phyloP scores from a whole-genome alignment of 1,140 invertebrate genomes.

The Brachionus angularis region DNA sequence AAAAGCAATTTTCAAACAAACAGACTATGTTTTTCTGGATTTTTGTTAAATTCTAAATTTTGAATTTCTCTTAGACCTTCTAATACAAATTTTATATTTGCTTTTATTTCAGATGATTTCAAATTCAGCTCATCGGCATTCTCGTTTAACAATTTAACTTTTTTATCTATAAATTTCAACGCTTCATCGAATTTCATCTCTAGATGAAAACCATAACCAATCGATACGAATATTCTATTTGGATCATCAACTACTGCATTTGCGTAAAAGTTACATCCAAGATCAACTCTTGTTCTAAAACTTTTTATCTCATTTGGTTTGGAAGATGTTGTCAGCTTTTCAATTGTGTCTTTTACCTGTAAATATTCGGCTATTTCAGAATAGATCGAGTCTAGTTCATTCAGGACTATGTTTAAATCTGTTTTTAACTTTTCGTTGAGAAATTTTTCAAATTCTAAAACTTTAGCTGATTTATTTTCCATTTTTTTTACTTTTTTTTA shows the following conservation, averaged over 20 bases:
- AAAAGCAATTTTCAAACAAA: background rate
- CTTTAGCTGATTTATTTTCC: conserved; percentile 39
- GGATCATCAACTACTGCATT: conserved; percentile 25
- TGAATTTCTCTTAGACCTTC: conserved; percentile 42
- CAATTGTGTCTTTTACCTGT: conserved; percentile 25
- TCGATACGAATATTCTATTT: conserved; percentile 10
- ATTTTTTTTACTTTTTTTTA: background rate
- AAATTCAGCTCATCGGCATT: background rate
- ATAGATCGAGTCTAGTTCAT: conserved; percentile 21
- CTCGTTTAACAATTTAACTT: conserved; percentile 21
- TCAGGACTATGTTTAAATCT: conserved; percentile 9
- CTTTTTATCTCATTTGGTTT: conserved; percentile 1
- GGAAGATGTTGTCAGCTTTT: conserved; percentile 1
- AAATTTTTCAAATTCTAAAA: conserved; percentile 34
- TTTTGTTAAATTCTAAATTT: conserved; percentile 5
- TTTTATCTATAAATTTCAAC: conserved; percentile 40
- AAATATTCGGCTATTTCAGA: conserved; percentile 43
- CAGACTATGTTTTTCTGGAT: conserved; percentile 6
- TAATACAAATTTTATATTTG: conserved; percentile 35
- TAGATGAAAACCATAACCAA: conserved; percentile 28
- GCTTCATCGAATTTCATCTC: conserved; percentile 39
- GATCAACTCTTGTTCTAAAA: conserved; percentile 26
- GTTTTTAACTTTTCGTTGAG: conserved; percentile 16
- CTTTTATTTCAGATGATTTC: conserved; percentile 35
- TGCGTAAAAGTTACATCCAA: conserved; percentile 42